A percentile compares a stretch with the other conserved stretches of the same genome.
Evolutionary conservation across 2,113 vertebrate species (phyloP).

Genomic region (Podilymbus podiceps): DNA sequence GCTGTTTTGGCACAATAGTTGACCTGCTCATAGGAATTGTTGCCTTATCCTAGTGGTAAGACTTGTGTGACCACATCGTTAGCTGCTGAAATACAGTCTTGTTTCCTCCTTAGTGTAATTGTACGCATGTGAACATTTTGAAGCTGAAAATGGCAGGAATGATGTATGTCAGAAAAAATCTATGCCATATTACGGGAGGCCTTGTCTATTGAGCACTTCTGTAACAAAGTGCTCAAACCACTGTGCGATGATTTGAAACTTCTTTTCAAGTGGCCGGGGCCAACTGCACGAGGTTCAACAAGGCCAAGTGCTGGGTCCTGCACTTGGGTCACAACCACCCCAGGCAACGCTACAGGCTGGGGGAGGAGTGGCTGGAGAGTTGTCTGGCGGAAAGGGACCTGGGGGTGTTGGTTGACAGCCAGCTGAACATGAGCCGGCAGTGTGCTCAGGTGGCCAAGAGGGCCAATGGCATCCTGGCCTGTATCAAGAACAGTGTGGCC

Average conservation of each 20-base stretch:
- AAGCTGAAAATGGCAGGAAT: neutral
- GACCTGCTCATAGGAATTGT: neutral
- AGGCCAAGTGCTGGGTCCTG: too few species aligned
- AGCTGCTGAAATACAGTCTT: neutral
- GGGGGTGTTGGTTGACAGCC: too few species aligned
- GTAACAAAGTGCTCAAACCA: neutral
- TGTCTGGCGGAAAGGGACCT: too few species aligned
- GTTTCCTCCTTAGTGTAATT: neutral
- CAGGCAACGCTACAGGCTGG: too few species aligned
- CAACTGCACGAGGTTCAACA: too few species aligned
- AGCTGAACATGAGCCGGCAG: too few species aligned
- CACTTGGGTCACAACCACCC: too few species aligned
- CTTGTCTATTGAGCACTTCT: accelerated
- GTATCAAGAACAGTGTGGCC: too few species aligned
- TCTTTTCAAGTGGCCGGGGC: too few species aligned
- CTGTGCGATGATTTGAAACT: neutral
- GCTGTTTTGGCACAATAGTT: neutral
- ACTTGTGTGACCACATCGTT: neutral
- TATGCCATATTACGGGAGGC: neutral
- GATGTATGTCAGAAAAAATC: neutral
- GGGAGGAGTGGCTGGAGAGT: too few species aligned
- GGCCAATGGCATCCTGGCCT: too few species aligned
- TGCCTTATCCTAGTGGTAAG: neutral
- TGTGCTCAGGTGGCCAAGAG: too few species aligned
- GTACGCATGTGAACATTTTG: neutral